Evolutionary conservation across 1,140 invertebrate species (phyloP), one percentile per base, ranked within the genome.

Genomic region (Magallana ariakensis): DNA sequence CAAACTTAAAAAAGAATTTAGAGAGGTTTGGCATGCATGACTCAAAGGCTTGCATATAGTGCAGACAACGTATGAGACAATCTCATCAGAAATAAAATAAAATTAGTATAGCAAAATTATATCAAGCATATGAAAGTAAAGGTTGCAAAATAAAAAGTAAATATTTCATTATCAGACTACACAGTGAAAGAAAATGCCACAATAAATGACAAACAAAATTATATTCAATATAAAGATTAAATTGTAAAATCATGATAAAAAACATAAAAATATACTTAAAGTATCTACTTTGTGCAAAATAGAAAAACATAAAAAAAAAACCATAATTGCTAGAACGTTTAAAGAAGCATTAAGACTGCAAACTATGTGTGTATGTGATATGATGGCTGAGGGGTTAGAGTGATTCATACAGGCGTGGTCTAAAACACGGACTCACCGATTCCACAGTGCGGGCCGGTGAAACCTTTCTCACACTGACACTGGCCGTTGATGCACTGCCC

Each of bases 401-500:
- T 19, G 66, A 75, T 26, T 9, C 13, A 11, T 13, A 13, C 8
- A 26, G 19, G 66, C 9, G 22, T 13, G 22, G 66, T 75, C 8
- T 26, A 33, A 75, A 26, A 33, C 22, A 19, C 33, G 7, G 1
- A 91, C 92, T 90, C 90, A 94, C 94, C 92, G 83, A 92, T 90
- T 3, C 91, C 91, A 87, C 95, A 95, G 88, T 93, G 91, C 15
- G 92, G 87, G 33, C 95, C 95, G 70, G 92, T 90, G 80, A 91
- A 95, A 6, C 95, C 95, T 26, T 88, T 85, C 11, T 91, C 88
- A 88, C 95, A 95, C 58, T 93, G 87, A 89, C 95, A 95, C 86
- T 93, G 86, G 9, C 94, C 94, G 82, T 92, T 91, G 26, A 94
- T 90, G 91, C 95, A 95, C 26, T 90, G 88, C 54, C 95, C 95